Conservation (phyloP, 1,140 invertebrate genomes). For the Lepidotrigona ventralis region DNA sequence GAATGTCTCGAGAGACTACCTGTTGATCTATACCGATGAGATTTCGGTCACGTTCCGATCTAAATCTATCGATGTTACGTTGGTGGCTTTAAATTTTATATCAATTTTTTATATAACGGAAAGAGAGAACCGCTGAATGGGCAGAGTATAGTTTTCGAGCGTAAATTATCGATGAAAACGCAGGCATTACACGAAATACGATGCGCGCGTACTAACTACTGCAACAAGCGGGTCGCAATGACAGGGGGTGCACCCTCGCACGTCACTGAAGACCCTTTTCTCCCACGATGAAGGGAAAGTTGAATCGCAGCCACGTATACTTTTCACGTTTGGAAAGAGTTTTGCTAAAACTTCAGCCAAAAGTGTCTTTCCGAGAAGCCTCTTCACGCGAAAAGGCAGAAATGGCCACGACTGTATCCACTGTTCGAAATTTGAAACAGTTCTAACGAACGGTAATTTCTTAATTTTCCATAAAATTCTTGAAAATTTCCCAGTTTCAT, state of each 20-base stretch:
- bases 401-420: neutral
- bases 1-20: neutral
- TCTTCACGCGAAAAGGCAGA: too few species aligned
- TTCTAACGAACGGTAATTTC: neutral
- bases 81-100: too few species aligned
- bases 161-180: conserved; percentile 54
- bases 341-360: neutral
- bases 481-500: neutral
- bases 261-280: conserved; percentile 51
- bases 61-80: neutral
- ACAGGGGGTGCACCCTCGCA: conserved; percentile 57
- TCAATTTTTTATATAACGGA: too few species aligned
- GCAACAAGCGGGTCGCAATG: conserved; percentile 52
- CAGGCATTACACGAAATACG: conserved; percentile 21
- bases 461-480: neutral
- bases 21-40: conserved; percentile 1
- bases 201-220: conserved; percentile 36
- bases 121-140: too few species aligned
- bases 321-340: neutral
- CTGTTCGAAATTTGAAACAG: neutral
- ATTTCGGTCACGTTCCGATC: neutral
- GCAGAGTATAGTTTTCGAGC: neutral
- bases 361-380: neutral
- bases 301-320: neutral
- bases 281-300: conserved; percentile 47